Percentiles rank a stretch among this genome's conserved stretches.
These are phyloP conservation scores for Gibbula magus DNA, from an alignment of 2,888 invertebrate genomes.

Conservation along the genomic window DNA sequence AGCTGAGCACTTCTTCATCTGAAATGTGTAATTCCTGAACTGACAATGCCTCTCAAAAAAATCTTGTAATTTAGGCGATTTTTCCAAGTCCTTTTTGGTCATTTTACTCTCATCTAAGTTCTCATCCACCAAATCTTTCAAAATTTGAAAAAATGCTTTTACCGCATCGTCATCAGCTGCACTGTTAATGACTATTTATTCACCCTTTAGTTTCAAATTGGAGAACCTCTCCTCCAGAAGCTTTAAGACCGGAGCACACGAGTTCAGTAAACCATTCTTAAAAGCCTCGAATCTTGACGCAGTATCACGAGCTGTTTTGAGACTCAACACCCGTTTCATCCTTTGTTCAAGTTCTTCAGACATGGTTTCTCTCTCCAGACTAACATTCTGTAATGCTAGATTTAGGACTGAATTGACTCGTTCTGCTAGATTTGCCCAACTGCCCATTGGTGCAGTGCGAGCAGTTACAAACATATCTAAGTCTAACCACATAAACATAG, in stretches of 20 bases:
- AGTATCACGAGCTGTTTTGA: not conserved
- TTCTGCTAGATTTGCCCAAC: conserved; percentile 26
- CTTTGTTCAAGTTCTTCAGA: not conserved
- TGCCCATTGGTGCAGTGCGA: conserved; percentile 12
- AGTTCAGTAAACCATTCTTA: not conserved
- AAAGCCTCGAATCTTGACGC: not conserved
- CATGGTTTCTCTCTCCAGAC: conserved; percentile 14
- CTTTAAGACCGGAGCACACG: not conserved
- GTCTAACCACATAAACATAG: conserved; percentile 20
- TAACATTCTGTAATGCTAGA: conserved; percentile 27
- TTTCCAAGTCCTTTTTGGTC: not conserved
- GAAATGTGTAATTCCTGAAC: conserved; percentile 8
- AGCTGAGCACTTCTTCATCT: conserved; percentile 7
- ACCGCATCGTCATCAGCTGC: not conserved
- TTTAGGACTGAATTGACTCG: conserved; percentile 13
- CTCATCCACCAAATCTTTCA: not conserved
- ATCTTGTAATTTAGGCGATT: not conserved
- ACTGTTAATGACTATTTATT: not conserved
- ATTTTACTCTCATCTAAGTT: not conserved
- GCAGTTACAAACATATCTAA: conserved; percentile 23
- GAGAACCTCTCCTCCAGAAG: conserved; percentile 18
- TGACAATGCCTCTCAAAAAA: conserved; percentile 12
- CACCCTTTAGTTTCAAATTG: not conserved
- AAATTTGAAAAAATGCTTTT: not conserved
- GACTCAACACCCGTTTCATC: not conserved